Evolutionary conservation across 2,797 vertebrate genomes (phyloP), one percentile per base, ranked within the genome.

Genomic region (Anguilla marmorata): DNA sequence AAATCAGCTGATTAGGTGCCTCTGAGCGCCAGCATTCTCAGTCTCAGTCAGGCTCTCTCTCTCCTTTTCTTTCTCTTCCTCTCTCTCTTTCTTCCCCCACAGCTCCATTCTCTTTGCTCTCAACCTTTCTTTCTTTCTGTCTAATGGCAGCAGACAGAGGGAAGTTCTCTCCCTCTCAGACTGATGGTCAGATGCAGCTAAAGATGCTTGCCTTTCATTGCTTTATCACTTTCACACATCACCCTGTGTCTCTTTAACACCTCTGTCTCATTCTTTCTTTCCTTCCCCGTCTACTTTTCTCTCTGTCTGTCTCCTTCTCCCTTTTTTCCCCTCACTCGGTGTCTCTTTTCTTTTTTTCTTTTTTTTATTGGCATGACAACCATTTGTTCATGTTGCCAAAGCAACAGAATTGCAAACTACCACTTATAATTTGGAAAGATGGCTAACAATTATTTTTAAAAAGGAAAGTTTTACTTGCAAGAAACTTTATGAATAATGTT

Each of bases 311-410:
- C 63, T 87, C 86, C 87, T 89, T 24, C 58, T 89, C 84, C 90
- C 21, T 89, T 16, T 27, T n/a, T 9, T 91, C 91, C 86, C 72
- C 91, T 66, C 90, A 41, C 89, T 92, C 86, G 90, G 33, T 82
- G 6, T 92, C 90, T 92, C 33, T 58, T 12, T 58, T 72, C 82
- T 11, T 30, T 76, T 76, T 76, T 30, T 37, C 12, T 37, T 16
- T 37, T 12, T 21, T 76, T 3, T 76, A 76, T 37, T 76, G 12
- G 72, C 72, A 76, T 33, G 30, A 21, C 30, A 76, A 16, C 3
- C 11, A 76, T 69, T n/a, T 27, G 21, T n/a, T n/a, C 5, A 21
- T 21, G 19, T 76, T 76, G 12, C 72, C 72, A 33, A 30, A 33
- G 33, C 33, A 37, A 76, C 33, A 76, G 27, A 76, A 37, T 37